Base-by-base conservation (phyloP, 2,888 invertebrate species). In the Drosophila mimica region DNA sequence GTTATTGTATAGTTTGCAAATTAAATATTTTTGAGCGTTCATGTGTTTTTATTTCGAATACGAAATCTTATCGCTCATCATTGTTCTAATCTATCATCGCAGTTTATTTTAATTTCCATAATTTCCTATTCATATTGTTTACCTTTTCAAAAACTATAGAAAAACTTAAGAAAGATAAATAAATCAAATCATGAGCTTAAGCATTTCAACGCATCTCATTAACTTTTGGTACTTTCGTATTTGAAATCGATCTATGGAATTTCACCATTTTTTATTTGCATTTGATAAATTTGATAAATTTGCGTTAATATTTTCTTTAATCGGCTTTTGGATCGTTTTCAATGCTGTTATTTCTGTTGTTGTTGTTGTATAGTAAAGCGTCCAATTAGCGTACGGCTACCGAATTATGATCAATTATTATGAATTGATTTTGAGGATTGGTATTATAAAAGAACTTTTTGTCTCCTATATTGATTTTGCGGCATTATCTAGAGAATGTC, bases 261-360 rank as follows among this genome's bases (percentile, higher is more conserved):
- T 79, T 83, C 69, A 64, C 54, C 53, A 53, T 30, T 51, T 17
- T 51, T 30, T 17, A 91, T 92, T 92, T 87, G 83, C 88, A 87
- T 92, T 89, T 92, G 91, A 91, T 88, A 85, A 91, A 87, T 92
- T 89, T 92, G 91, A 92, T 88, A 85, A 91, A 90, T 91, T 82
- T 76, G 76, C 71, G 71, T 74, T 74, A 81, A 81, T 81, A 79
- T 79, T 79, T 86, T 81, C 76, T 76, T 81, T 64, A 79, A 76
- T 72, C 74, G 68, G 57, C 70, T 69, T 68, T 60, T 40, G 48
- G n/a, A 9, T 33, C 36, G 31, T 49, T 20, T 40, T 57, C 43
- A 36, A 31, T 60, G 20, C 40, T 9, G 20, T 88, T 30, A 25
- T 28, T 53, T n/a, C 31, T 6, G n/a, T 86, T 82, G 25, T 25